Evolutionary conservation across 2,888 invertebrate genomes (phyloP), one percentile per base, ranked within the genome.

Genomic region (Dasypogon diadema): DNA sequence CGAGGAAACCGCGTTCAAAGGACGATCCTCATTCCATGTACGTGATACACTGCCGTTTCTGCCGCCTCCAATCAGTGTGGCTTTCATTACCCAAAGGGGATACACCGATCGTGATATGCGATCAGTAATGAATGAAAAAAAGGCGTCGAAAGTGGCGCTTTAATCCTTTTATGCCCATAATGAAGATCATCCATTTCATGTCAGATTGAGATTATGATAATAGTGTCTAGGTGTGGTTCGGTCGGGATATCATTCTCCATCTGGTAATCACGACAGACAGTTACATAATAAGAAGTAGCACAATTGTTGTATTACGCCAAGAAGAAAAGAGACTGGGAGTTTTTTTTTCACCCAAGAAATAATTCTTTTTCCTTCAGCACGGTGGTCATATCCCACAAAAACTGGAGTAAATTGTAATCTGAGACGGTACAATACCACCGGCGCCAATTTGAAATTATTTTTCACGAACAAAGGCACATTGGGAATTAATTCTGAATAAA

Each of bases 81-180:
- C 30, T n/a, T n/a, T n/a, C n/a, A 18, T 16, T 18, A 51, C 16
- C 51, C 6, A 18, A 21, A 21, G 6, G 10, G n/a, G 12, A 1
- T n/a, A 3, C 12, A 12, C 10, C 1, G 51, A 51, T 51, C 51
- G 51, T 51, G 51, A 51, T 51, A n/a, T 51, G 18, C 18, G 18
- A 51, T 5, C 6, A 16, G 21, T 18, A 65, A 65, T 65, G 65
- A 65, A 65, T 65, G 65, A 65, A 65, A 48, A n/a, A 63, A 65
- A 24, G 65, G 65, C 65, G 65, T 65, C 65, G 48, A 65, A 65
- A 65, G 65, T 65, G 65, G 65, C 65, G 65, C 65, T 65, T 37
- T 46, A 65, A 65, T 65, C 65, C 65, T 46, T 65, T 65, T 65
- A 46, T 65, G 42, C 24, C 24, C n/a, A 46, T 46, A 65, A 48